Percentiles rank a stretch among this genome's conserved stretches.
These are phyloP conservation scores for Diplolepis rosae DNA, from an alignment of 2,888 invertebrate genomes.

Conservation along the genomic window DNA sequence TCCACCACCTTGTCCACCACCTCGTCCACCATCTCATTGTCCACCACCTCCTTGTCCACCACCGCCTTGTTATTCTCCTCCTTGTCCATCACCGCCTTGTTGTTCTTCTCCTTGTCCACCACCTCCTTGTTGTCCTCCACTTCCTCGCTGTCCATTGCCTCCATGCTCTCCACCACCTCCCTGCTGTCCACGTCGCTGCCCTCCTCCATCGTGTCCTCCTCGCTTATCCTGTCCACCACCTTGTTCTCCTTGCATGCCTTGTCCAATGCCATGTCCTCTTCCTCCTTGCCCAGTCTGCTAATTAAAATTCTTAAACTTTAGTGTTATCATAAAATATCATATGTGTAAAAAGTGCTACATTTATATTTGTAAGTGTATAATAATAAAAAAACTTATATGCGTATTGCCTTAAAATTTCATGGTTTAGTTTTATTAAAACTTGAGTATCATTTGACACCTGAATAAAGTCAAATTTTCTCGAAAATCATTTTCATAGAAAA, in stretches of 20 bases:
- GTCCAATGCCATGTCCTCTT: neutral
- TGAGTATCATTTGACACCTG: no score
- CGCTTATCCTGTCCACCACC: slow-evolving; percentile 18
- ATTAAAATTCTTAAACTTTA: neutral
- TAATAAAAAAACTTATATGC: neutral
- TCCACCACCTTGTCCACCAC: slow-evolving; percentile 13
- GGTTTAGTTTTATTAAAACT: no score
- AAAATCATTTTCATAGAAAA: no score
- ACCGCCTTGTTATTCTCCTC: slow-evolving; percentile 6
- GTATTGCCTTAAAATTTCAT: no score
- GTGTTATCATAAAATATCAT: neutral
- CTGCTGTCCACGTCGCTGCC: slow-evolving; percentile 34
- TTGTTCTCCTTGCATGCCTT: neutral
- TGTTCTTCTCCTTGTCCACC: slow-evolving; percentile 32
- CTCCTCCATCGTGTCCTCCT: slow-evolving; percentile 34
- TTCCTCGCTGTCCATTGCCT: slow-evolving; percentile 53
- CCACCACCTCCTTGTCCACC: slow-evolving; percentile 35
- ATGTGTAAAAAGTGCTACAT: neutral
- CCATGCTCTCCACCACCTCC: slow-evolving; percentile 29
- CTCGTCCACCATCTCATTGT: slow-evolving; percentile 37
- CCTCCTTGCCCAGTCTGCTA: neutral
- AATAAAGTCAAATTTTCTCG: no score
- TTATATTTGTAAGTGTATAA: neutral
- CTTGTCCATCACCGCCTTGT: slow-evolving; percentile 24
- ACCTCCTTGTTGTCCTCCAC: slow-evolving; percentile 49